Conservation (phyloP, 2,888 invertebrate species). For the Limnephilus lunatus region DNA sequence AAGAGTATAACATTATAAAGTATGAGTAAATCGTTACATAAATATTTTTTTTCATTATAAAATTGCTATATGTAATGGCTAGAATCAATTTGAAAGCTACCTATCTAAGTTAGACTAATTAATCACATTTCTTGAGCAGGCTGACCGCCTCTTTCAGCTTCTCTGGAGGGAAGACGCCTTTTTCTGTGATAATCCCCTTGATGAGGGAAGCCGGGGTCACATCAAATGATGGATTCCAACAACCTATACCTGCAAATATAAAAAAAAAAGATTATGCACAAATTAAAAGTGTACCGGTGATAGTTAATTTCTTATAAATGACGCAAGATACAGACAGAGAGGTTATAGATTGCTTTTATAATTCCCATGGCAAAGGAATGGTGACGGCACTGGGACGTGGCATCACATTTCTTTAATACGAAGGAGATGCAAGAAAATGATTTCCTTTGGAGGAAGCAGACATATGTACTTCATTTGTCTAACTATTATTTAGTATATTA, state of each 20-base stretch:
- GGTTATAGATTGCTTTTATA: too few species aligned
- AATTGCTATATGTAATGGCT: slow-evolving; percentile 11
- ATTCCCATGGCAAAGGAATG: too few species aligned
- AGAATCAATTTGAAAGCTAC: slow-evolving; percentile 44
- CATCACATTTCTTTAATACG: too few species aligned
- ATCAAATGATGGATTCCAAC: slow-evolving; percentile 99
- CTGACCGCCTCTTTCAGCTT: slow-evolving; percentile 70
- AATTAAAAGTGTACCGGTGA: neutral
- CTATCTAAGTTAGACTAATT: slow-evolving; percentile 32
- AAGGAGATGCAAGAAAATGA: too few species aligned
- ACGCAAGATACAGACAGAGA: too few species aligned
- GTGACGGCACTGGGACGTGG: too few species aligned
- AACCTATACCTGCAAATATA: slow-evolving; percentile 84
- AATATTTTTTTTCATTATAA: slow-evolving; percentile 24
- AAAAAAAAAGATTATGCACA: neutral
- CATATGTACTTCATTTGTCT: too few species aligned
- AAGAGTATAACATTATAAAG: neutral
- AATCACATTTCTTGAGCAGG: slow-evolving; percentile 55
- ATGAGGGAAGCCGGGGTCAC: slow-evolving; percentile 96
- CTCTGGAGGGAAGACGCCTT: slow-evolving; percentile 87
- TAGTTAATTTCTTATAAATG: too few species aligned
- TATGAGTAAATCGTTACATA: neutral
- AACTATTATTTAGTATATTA: too few species aligned
- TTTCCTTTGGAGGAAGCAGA: too few species aligned
- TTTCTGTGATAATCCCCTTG: slow-evolving; percentile 95